phyloP scores from a whole-genome alignment of 2,797 vertebrate species.

The Erethizon dorsatum region DNA sequence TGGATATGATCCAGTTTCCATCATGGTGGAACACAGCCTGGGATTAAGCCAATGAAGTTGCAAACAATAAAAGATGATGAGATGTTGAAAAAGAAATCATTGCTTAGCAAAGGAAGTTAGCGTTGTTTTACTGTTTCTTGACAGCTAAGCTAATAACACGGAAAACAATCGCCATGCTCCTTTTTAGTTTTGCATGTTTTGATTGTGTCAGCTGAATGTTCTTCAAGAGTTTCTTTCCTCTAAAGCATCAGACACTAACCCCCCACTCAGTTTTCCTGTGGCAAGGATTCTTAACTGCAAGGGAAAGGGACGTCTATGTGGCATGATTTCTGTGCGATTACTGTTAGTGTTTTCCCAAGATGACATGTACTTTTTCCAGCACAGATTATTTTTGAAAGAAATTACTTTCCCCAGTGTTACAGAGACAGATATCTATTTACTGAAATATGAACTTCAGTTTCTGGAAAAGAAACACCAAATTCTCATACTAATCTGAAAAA shows the following conservation, averaged over 20 bases:
- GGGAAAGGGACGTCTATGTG: background rate
- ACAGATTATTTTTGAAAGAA: slow-evolving; percentile 67
- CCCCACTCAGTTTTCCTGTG: background rate
- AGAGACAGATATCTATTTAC: background rate
- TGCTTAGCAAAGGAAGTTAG: background rate
- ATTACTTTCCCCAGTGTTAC: background rate
- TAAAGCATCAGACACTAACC: background rate
- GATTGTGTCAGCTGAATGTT: background rate
- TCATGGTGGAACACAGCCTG: background rate
- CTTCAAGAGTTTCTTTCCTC: background rate
- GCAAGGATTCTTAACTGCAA: background rate
- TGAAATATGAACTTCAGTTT: slow-evolving; percentile 64
- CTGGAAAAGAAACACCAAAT: slow-evolving; percentile 28
- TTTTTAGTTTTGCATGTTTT: background rate
- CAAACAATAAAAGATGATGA: background rate
- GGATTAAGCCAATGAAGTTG: background rate
- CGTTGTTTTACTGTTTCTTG: slow-evolving; percentile 10
- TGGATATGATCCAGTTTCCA: background rate
- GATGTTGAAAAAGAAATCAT: background rate
- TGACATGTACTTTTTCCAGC: slow-evolving; percentile 29
- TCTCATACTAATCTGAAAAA: background rate
- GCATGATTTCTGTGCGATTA: slow-evolving; percentile 66
- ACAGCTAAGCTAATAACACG: background rate
- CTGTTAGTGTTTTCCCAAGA: background rate
- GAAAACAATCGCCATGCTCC: background rate